Conservation (phyloP, 1,140 invertebrate genomes). For the Piezodorus guildinii region DNA sequence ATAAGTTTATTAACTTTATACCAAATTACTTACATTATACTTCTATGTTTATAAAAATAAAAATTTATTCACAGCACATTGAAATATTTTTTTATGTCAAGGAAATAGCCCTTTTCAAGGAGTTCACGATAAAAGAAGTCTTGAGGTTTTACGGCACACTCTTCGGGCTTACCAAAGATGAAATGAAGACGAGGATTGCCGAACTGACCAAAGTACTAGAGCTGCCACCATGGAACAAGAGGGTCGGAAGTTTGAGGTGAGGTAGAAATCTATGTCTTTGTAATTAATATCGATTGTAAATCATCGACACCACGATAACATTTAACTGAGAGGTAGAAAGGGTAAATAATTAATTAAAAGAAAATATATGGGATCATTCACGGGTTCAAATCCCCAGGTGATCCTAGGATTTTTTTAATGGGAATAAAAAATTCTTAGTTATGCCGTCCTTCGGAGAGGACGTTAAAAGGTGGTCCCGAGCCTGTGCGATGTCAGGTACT, state of each 20-base stretch:
- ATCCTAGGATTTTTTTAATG: too few species aligned
- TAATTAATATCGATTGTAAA: not conserved
- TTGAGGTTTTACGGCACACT: slow-evolving; percentile 80
- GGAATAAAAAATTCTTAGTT: too few species aligned
- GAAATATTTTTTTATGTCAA: slow-evolving; percentile 33
- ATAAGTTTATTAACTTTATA: too few species aligned
- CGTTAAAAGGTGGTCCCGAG: too few species aligned
- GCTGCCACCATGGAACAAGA: slow-evolving; percentile 47
- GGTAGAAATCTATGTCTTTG: not conserved
- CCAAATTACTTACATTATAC: not conserved
- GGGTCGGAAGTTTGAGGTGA: slow-evolving; percentile 28
- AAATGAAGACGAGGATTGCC: slow-evolving; percentile 51
- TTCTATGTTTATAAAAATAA: not conserved
- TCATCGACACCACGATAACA: too few species aligned
- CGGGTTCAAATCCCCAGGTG: too few species aligned
- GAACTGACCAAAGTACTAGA: slow-evolving; percentile 61
- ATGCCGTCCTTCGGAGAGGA: too few species aligned
- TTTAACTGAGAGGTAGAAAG: too few species aligned
- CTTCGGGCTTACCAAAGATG: slow-evolving; percentile 55
- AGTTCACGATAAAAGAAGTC: slow-evolving; percentile 75
- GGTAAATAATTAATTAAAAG: too few species aligned
- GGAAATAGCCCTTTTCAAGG: slow-evolving; percentile 74
- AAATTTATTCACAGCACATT: not conserved
- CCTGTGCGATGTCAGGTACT: too few species aligned
- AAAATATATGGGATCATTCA: too few species aligned